A percentile compares a stretch with the other conserved stretches of the same genome.
These are phyloP conservation scores for Acholoe squamosa DNA, from an alignment of 2,888 invertebrate species.

Conservation along the genomic window DNA sequence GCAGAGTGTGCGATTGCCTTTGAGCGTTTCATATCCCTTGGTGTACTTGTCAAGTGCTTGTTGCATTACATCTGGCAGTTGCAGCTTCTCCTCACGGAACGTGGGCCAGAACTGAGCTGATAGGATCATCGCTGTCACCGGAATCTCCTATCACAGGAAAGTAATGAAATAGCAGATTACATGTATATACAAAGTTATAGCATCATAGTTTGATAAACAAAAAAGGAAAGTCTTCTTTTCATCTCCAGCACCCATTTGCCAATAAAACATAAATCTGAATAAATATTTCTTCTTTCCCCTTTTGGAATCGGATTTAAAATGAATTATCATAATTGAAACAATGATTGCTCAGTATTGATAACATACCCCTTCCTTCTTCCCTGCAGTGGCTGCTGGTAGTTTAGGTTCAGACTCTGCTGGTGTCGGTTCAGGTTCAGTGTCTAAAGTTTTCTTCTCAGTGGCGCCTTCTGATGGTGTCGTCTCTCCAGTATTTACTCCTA, in stretches of 20 bases:
- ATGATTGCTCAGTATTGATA: too few relatives aligned
- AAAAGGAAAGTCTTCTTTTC: too few relatives aligned
- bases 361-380: neutral
- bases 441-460: neutral
- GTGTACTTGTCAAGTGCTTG: conserved; percentile 93
- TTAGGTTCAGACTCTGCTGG: neutral
- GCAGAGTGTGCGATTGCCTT: conserved; percentile 93
- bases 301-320: too few relatives aligned
- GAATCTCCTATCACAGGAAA: conserved; percentile 84
- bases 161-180: too few relatives aligned
- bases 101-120: conserved; percentile 99
- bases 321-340: too few relatives aligned
- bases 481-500: neutral
- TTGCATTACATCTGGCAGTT: conserved; percentile 91
- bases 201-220: too few relatives aligned
- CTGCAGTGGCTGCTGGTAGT: neutral
- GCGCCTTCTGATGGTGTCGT: neutral
- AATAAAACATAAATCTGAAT: too few relatives aligned
- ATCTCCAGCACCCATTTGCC: too few relatives aligned
- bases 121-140: conserved; percentile 93
- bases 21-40: conserved; percentile 92
- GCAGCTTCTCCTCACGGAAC: conserved; percentile 95
- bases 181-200: too few relatives aligned
- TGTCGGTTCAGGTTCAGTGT: neutral
- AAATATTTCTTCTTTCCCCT: too few relatives aligned